These are phyloP conservation scores for Laticauda colubrina DNA, from an alignment of 2,113 vertebrate species.

Conservation along the genomic window DNA sequence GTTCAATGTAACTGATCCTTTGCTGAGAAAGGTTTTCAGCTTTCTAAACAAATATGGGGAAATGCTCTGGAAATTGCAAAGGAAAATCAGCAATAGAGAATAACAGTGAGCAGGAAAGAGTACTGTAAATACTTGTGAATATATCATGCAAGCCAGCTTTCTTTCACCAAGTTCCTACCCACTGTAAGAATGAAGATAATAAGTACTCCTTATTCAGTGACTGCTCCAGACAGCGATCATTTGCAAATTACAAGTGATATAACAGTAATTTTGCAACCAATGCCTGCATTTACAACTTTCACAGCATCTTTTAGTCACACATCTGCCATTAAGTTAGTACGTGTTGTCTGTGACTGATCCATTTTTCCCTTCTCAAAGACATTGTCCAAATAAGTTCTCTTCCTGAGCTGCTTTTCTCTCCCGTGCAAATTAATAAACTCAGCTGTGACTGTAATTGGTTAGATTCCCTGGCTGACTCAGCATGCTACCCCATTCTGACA, in stretches of 20 bases:
- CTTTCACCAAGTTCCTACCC: constrained; percentile 1
- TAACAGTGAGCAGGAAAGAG: not conserved
- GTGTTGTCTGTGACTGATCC: not conserved
- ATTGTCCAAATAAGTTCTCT: not conserved
- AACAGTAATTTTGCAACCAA: not conserved
- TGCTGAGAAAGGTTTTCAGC: not conserved
- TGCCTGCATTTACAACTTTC: not conserved
- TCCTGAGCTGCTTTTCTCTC: not conserved
- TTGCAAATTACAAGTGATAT: not conserved
- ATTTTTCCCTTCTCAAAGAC: not conserved
- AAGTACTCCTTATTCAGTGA: not conserved
- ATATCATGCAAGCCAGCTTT: constrained; percentile 14
- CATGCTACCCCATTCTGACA: not conserved
- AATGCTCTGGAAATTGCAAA: not conserved
- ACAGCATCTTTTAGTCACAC: not conserved
- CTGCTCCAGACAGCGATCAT: not conserved
- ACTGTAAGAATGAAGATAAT: constrained; percentile 3
- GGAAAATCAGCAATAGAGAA: not conserved
- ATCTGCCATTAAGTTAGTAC: not conserved
- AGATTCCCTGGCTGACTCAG: not conserved
- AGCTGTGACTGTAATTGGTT: not conserved
- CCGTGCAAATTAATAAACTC: not conserved
- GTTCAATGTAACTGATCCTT: not conserved
- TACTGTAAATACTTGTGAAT: constrained; percentile 17
- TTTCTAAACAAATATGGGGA: constrained; percentile 19